Evolutionary conservation across 2,113 vertebrate species (phyloP).

Genomic region (Mirza zaza): DNA sequence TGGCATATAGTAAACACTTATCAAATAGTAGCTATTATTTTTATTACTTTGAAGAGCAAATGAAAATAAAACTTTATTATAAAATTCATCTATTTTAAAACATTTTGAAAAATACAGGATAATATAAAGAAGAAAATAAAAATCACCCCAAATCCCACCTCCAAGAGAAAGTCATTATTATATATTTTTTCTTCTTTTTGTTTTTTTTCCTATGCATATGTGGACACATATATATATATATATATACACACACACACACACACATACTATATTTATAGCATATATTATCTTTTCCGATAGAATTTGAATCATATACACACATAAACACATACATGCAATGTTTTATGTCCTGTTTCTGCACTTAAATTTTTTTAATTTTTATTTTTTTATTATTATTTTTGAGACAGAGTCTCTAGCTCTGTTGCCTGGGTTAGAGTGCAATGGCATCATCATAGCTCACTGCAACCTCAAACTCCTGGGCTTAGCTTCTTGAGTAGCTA

Average conservation of each 20-base stretch:
- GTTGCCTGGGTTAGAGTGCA: too few species aligned
- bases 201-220: background rate
- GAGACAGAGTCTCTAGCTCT: too few species aligned
- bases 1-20: background rate
- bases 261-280: background rate
- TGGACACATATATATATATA: background rate
- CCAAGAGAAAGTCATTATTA: background rate
- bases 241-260: too few species aligned
- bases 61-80: background rate
- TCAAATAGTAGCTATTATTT: background rate
- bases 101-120: constrained; percentile 1
- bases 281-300: background rate
- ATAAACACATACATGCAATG: background rate
- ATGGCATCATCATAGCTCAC: too few species aligned
- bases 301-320: background rate
- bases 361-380: background rate
- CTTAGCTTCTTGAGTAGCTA: too few species aligned
- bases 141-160: background rate
- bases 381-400: too few species aligned
- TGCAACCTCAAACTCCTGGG: too few species aligned
- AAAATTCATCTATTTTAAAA: background rate
- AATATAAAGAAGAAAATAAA: background rate
- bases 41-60: constrained; percentile 14
- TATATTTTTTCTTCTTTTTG: background rate
- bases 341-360: background rate